These are phyloP conservation scores for Arizona elegans DNA, from an alignment of 2,113 vertebrate species.

Conservation along the genomic window DNA sequence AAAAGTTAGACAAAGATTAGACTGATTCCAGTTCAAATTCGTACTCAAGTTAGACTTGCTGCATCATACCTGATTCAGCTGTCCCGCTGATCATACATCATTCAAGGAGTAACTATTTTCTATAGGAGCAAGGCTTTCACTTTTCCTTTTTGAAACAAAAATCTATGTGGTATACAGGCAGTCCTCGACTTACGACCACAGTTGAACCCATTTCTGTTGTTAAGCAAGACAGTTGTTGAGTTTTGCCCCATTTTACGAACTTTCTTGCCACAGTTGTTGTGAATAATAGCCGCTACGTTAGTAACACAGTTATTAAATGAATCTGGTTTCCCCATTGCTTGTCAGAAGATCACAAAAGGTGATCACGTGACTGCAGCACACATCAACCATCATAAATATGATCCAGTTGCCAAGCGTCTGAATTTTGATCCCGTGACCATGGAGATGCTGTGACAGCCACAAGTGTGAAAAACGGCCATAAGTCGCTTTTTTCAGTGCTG, in stretches of 20 bases:
- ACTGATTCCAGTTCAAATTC: not conserved
- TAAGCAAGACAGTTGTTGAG: not conserved
- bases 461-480: not conserved
- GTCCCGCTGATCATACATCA: not conserved
- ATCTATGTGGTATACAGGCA: not conserved
- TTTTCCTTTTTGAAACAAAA: not conserved
- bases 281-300: not conserved
- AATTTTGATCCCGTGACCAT: not conserved
- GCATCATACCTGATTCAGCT: not conserved
- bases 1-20: not conserved
- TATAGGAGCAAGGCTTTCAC: not conserved
- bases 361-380: not conserved
- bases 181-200: not conserved
- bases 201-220: not conserved
- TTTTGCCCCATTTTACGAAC: not conserved
- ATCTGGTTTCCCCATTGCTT: not conserved
- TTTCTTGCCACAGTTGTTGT: not conserved
- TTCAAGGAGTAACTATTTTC: not conserved
- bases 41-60: not conserved
- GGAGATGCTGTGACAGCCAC: not conserved
- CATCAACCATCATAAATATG: not conserved
- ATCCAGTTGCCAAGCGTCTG: not conserved
- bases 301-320: not conserved
- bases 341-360: not conserved
- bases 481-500: not conserved